Conservation (phyloP, 2,888 invertebrate genomes). For the Caenorhabditis uteleia region DNA sequence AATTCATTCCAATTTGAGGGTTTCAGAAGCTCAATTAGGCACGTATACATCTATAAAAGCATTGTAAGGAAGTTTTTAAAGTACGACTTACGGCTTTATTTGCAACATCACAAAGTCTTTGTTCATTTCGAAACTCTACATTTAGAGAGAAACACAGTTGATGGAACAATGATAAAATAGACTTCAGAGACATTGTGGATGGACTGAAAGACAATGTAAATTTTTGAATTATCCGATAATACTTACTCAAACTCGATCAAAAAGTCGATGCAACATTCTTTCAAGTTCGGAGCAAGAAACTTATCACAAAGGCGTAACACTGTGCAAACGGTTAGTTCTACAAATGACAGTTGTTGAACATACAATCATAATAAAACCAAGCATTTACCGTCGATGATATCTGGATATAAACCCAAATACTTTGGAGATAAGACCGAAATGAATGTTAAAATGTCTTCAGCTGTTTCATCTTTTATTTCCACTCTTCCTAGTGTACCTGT, state of each 20-base stretch:
- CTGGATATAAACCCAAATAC: slow-evolving; percentile 29
- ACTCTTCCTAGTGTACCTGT: slow-evolving; percentile 4
- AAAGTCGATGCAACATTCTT: slow-evolving; percentile 27
- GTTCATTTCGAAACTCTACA: slow-evolving; percentile 20
- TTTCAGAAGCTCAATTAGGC: slow-evolving; percentile 16
- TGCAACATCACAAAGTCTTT: slow-evolving; percentile 6
- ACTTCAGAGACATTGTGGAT: neutral
- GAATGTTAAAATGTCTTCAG: slow-evolving; percentile 27
- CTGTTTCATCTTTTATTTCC: slow-evolving; percentile 21
- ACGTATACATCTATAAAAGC: slow-evolving; percentile 19
- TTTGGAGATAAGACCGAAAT: slow-evolving; percentile 30
- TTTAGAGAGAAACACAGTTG: slow-evolving; percentile 22
- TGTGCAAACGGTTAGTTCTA: slow-evolving; percentile 31
- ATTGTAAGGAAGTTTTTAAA: neutral
- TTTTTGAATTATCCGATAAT: neutral
- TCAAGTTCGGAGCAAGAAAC: slow-evolving; percentile 26
- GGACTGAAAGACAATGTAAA: slow-evolving; percentile 9
- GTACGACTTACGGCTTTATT: slow-evolving; percentile 8
- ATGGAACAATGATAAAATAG: slow-evolving; percentile 21
- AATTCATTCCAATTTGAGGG: slow-evolving; percentile 7
- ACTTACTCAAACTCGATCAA: slow-evolving; percentile 20
- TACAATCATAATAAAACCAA: neutral
- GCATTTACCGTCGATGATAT: slow-evolving; percentile 14
- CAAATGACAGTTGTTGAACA: slow-evolving; percentile 2
- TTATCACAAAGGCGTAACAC: slow-evolving; percentile 34